A percentile compares a stretch with the other conserved stretches of the same genome.
Conservation (phyloP, 2,888 invertebrate species). For the Thysanoteuthis rhombus region DNA sequence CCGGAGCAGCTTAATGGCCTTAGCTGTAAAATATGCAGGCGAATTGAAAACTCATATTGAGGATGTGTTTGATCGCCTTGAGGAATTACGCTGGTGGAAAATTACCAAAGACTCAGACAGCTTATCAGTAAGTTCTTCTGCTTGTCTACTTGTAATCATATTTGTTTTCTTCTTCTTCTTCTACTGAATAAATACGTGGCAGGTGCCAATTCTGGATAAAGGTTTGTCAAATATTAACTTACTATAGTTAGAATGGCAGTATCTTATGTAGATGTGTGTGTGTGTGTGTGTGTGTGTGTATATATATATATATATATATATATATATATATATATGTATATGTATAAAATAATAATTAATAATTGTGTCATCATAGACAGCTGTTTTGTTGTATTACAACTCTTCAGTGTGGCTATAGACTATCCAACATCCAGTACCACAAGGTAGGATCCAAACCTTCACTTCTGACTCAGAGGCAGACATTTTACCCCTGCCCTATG, state of each 20-base stretch:
- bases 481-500: too few species aligned
- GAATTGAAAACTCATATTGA: slow-evolving; percentile 54
- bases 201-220: slow-evolving; percentile 12
- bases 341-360: background rate
- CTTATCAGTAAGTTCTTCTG: slow-evolving; percentile 47
- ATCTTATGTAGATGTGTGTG: background rate
- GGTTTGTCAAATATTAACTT: background rate
- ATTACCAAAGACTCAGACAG: slow-evolving; percentile 49
- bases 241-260: background rate
- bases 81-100: slow-evolving; percentile 55
- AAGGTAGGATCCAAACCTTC: too few species aligned
- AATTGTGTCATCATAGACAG: too few species aligned
- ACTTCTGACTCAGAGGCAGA: too few species aligned
- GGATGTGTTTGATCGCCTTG: slow-evolving; percentile 56
- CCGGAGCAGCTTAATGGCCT: slow-evolving; percentile 54
- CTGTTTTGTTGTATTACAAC: too few species aligned
- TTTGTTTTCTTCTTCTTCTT: background rate
- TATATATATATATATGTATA: background rate
- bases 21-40: slow-evolving; percentile 57
- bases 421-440: too few species aligned
- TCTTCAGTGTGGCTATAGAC: too few species aligned
- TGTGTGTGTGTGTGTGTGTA: too few species aligned
- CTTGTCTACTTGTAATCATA: background rate
- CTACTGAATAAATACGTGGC: too few species aligned
- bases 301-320: background rate